Conservation (phyloP, 2,888 invertebrate species). For the Cantharis flavilabris region DNA sequence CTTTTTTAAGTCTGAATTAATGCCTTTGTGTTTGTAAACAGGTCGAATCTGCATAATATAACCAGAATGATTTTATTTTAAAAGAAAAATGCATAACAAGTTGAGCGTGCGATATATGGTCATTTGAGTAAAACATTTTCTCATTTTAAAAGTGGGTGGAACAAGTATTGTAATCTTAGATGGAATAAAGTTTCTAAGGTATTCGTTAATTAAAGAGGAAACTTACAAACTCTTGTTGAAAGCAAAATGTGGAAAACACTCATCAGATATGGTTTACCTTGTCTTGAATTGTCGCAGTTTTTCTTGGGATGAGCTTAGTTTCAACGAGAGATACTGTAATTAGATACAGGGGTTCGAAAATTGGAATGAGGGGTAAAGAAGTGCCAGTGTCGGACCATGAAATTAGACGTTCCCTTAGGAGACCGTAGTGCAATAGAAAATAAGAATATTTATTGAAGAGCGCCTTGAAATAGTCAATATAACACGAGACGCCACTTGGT, state of each 20-base stretch:
- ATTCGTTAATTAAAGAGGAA: conserved; percentile 39
- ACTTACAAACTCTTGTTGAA: conserved; percentile 2
- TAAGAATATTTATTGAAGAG: conserved; percentile 45
- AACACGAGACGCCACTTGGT: conserved; percentile 36
- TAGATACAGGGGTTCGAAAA: conserved; percentile 51
- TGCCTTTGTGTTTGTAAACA: neutral
- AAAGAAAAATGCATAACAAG: neutral
- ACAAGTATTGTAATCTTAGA: conserved; percentile 40
- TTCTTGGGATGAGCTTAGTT: conserved; percentile 35
- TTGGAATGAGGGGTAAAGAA: conserved; percentile 48
- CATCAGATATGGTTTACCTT: conserved; percentile 7
- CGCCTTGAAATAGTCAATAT: conserved; percentile 35
- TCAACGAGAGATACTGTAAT: conserved; percentile 53
- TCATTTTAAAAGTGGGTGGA: conserved; percentile 41
- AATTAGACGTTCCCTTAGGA: conserved; percentile 51
- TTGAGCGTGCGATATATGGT: neutral
- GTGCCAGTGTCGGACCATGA: conserved; percentile 52
- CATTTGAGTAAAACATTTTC: conserved; percentile 40
- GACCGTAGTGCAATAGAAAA: conserved; percentile 44
- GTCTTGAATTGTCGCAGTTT: conserved; percentile 12
- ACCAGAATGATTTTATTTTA: neutral
- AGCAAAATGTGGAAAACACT: conserved; percentile 8
- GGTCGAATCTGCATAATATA: neutral
- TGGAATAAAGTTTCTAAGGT: conserved; percentile 40
- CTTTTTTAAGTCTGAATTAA: neutral